Evolutionary conservation across 2,113 vertebrate genomes (phyloP).

Genomic region (Toxotes jaculatrix): DNA sequence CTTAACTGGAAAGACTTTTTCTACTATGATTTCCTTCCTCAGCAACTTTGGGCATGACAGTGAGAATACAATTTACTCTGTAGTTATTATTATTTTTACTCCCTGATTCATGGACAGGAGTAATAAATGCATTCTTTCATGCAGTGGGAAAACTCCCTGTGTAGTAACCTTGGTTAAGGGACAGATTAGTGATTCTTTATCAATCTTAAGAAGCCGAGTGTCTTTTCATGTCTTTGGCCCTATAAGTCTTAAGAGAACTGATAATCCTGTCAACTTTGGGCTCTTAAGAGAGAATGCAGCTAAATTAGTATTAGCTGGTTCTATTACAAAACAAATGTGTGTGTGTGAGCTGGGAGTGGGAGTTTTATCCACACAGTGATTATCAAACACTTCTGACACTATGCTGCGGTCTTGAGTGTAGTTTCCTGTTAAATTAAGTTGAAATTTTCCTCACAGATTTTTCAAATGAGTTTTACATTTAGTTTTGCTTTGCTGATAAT

Average conservation of each 20-base stretch:
- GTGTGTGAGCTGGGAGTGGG: not conserved
- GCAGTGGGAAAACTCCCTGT: not conserved
- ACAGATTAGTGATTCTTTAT: conserved; percentile 33
- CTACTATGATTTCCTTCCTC: not conserved
- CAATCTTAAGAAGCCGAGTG: not conserved
- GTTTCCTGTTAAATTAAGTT: not conserved
- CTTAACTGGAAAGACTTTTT: not conserved
- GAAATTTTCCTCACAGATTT: too few species aligned
- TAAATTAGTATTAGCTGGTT: conserved; percentile 7
- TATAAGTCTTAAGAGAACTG: not conserved
- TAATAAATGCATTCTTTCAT: not conserved
- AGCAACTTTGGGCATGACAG: not conserved
- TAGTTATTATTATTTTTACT: conserved; percentile 4
- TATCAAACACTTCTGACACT: not conserved
- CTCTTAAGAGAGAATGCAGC: not conserved
- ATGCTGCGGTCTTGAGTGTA: not conserved
- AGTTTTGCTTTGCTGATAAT: not conserved
- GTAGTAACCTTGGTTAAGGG: conserved; percentile 13
- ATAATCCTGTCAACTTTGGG: not conserved
- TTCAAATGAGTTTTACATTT: not conserved
- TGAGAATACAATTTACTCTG: not conserved
- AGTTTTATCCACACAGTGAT: conserved; percentile 1
- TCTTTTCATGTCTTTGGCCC: not conserved
- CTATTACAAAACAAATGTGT: not conserved
- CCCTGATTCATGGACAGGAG: conserved; percentile 4